Evolutionary conservation across 2,888 invertebrate species (phyloP).

Genomic region (Diarsia mendica): DNA sequence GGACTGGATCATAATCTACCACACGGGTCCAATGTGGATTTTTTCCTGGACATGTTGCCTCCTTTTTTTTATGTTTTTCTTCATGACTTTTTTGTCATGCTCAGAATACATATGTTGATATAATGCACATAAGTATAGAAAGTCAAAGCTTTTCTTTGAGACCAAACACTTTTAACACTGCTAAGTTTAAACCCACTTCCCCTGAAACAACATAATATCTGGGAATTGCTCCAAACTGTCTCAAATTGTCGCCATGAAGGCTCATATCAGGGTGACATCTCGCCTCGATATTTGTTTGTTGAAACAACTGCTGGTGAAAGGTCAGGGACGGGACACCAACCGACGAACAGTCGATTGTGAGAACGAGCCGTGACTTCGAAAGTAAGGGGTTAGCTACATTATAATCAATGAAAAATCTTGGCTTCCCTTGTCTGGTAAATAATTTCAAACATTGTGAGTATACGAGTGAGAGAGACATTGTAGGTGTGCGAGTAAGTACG

Average conservation of each 20-base stretch:
- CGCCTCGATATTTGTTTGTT: slow-evolving; percentile 35
- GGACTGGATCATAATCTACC: not conserved
- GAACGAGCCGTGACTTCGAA: not conserved
- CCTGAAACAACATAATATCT: not conserved
- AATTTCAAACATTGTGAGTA: not conserved
- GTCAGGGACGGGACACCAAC: slow-evolving; percentile 42
- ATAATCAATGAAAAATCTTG: not conserved
- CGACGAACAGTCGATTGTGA: slow-evolving; percentile 22
- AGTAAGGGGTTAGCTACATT: not conserved
- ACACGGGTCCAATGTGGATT: not conserved
- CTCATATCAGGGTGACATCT: slow-evolving; percentile 38
- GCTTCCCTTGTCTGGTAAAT: not conserved
- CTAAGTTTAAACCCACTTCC: not conserved
- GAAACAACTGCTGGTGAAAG: slow-evolving; percentile 39
- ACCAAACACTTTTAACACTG: not conserved
- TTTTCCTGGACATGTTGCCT: not conserved
- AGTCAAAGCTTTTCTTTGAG: slow-evolving; percentile 2
- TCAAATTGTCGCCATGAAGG: slow-evolving; percentile 23
- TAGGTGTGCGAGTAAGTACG: no score
- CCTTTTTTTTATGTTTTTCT: not conserved
- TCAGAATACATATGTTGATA: not conserved
- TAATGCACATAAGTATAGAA: not conserved
- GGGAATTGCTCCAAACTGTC: slow-evolving; percentile 7
- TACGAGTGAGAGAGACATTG: not conserved
- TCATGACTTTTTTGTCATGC: not conserved